Evolutionary conservation across 2,113 vertebrate genomes (phyloP).

Genomic region (Gyps fulvus): DNA sequence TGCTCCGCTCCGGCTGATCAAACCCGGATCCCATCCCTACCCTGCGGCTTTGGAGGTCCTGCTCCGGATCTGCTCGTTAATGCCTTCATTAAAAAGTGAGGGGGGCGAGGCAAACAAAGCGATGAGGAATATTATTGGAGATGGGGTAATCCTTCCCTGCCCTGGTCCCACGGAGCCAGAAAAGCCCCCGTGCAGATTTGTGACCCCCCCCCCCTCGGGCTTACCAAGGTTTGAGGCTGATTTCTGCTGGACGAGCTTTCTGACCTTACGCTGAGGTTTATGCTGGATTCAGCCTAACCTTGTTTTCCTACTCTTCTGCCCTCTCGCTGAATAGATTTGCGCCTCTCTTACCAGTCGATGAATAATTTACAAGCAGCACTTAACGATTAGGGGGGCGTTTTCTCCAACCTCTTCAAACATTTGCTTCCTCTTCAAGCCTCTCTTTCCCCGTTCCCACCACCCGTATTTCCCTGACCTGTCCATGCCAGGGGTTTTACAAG

Average conservation of each 20-base stretch:
- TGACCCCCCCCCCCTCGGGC: no score
- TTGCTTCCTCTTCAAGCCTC: background rate
- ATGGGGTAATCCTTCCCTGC: background rate
- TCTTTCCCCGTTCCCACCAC: background rate
- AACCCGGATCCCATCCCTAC: background rate
- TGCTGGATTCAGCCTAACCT: background rate
- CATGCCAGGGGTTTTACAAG: accelerated
- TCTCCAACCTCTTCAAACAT: constrained; percentile 40
- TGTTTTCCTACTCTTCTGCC: background rate
- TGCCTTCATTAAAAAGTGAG: background rate
- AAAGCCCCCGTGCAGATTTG: background rate
- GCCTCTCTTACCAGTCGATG: constrained; percentile 36
- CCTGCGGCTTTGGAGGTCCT: background rate
- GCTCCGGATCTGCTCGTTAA: background rate
- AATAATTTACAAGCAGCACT: constrained; percentile 72
- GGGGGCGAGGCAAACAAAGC: background rate
- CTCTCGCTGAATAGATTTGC: background rate
- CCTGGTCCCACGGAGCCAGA: background rate
- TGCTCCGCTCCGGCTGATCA: background rate
- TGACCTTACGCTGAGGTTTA: background rate
- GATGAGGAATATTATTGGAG: background rate
- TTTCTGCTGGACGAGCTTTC: background rate
- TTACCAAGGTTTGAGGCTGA: background rate
- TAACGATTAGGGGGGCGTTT: constrained; percentile 61
- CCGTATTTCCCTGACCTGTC: background rate